Evolutionary conservation across 53 echinoderm and acorn worm species (phyloP), one percentile per base, ranked within the genome.

Genomic region (Holothuria leucospilota): DNA sequence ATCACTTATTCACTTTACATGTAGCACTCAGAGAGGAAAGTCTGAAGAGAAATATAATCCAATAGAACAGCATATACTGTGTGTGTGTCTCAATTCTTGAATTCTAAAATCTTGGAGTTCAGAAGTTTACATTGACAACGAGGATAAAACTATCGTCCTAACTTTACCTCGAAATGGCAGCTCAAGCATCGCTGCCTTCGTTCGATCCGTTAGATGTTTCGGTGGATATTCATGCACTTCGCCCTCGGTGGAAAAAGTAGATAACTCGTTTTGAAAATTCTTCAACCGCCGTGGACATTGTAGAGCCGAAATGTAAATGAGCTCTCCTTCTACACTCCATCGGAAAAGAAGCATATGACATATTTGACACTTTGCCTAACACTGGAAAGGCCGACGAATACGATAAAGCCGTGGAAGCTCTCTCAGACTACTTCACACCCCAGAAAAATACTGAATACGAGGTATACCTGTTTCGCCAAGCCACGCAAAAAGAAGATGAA

Each of bases 201-300:
- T 63, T 70, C 28, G 13, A 13, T 29, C 71, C 71, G 29, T 20
- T 71, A 20, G 38, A 71, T 2, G 28, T 71, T 29, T 72, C 69
- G 38, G 62, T 51, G 10, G 83, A 87, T 13, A n/a, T 58, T 1
- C 59, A 87, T 18, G 49, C 91, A 62, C 27, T 77, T 58, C 28
- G 64, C 3, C 29, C 62, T 40, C 71, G 73, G 27, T 91, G 87
- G 91, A 59, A 61, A n/a, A 90, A 86, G 65, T 91, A 82, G 91
- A 68, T 91, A 29, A 77, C 82, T 23, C 20, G 82, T 10, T 91
- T 91, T 53, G 83, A 91, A 63, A 63, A 60, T 23, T 87, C 62
- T 21, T 81, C 82, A 77, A 39, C 82, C 26, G 87, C 82, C 13
- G 82, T 82, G 30, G 71, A 87, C 59, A 87, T 87, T 39, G 84